Percentiles rank a stretch among this genome's conserved stretches.
Conservation (phyloP, 2,888 invertebrate genomes). For the Lasioglossum leucozonium region DNA sequence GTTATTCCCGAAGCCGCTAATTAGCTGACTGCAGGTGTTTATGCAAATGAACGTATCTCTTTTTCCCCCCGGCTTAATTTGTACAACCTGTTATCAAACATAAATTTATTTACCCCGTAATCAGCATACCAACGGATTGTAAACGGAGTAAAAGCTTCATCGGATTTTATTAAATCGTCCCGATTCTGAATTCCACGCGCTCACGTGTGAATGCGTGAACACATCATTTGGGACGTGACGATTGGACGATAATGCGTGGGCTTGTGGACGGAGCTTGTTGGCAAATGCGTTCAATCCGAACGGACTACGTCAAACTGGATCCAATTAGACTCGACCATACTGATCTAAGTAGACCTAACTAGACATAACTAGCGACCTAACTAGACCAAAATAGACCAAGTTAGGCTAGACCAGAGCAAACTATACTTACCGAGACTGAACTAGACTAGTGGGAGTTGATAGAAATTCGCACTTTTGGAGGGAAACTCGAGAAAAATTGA, state of each 20-base stretch:
- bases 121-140: neutral
- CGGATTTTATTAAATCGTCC: neutral
- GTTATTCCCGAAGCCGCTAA: neutral
- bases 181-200: neutral
- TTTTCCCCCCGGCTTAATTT: neutral
- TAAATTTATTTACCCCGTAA: neutral
- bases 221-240: neutral
- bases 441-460: neutral
- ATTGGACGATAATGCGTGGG: neutral
- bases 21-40: constrained; percentile 3
- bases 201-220: neutral
- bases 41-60: neutral
- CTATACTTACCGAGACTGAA: neutral
- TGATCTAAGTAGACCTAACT: neutral
- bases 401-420: neutral
- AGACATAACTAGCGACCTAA: too few species aligned
- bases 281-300: neutral
- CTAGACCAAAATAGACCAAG: neutral
- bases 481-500: neutral
- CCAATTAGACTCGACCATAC: neutral
- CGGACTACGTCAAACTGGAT: neutral
- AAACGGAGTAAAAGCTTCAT: neutral
- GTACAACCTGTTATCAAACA: constrained; percentile 3
- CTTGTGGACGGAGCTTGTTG: neutral
- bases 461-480: neutral